A percentile compares a stretch with the other conserved stretches of the same genome.
Evolutionary conservation across 1,140 invertebrate genomes (phyloP).

Genomic region (Tetraneura akinire): DNA sequence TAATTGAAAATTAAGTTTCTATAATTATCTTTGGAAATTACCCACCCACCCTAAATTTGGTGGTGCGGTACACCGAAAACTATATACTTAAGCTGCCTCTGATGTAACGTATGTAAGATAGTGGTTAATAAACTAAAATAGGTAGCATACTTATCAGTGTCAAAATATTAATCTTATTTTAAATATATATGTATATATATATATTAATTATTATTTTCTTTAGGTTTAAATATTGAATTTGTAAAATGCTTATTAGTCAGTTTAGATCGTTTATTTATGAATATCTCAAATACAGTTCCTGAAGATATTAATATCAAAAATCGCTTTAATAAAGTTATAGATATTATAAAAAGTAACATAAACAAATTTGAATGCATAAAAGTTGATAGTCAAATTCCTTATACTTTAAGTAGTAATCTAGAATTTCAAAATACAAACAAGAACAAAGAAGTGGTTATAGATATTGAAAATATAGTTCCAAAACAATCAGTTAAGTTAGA

Average conservation of each 20-base stretch:
- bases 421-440: background rate
- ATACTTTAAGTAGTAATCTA: background rate
- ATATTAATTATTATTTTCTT: background rate
- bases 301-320: background rate
- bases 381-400: background rate
- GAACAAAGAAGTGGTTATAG: background rate
- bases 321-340: background rate
- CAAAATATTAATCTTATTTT: background rate
- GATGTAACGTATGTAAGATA: too few relatives aligned
- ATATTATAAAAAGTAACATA: background rate
- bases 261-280: background rate
- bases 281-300: background rate
- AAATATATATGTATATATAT: background rate
- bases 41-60: too few relatives aligned
- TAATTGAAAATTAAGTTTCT: too few relatives aligned
- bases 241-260: background rate
- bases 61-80: too few relatives aligned
- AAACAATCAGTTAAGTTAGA: background rate
- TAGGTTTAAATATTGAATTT: slow-evolving; percentile 24
- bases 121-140: too few relatives aligned
- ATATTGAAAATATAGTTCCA: background rate
- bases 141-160: background rate
- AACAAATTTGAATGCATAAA: background rate
- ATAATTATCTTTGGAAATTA: too few relatives aligned
- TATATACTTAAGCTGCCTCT: too few relatives aligned